Percentiles rank a stretch among this genome's conserved stretches.
Evolutionary conservation across 2,888 invertebrate species (phyloP).

Genomic region (Drosophila cognata): DNA sequence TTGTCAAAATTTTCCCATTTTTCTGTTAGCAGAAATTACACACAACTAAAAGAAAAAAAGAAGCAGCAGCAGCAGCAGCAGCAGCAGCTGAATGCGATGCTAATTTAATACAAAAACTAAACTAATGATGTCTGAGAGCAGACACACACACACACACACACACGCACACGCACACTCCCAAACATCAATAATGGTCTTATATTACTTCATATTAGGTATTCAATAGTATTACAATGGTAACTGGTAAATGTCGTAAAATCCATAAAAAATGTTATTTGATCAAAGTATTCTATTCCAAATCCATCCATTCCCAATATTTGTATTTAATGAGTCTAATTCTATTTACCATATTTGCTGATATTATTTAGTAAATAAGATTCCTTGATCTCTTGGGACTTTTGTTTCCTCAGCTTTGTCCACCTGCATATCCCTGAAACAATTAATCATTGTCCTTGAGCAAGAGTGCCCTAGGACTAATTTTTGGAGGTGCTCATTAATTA

Average conservation of each 20-base stretch:
- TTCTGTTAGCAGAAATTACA: not conserved
- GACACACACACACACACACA: constrained; percentile 2
- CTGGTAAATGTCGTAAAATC: not conserved
- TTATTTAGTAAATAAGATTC: not conserved
- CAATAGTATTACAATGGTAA: not conserved
- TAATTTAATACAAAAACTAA: constrained; percentile 16
- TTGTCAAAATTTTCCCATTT: constrained; percentile 39
- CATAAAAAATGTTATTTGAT: not conserved
- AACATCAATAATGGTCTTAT: not conserved
- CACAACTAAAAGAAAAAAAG: not conserved
- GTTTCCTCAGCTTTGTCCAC: not conserved
- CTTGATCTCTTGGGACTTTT: not conserved
- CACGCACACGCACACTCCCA: not conserved
- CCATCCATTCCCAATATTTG: not conserved
- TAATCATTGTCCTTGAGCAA: constrained; percentile 41
- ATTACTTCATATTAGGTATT: not conserved
- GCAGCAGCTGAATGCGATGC: constrained; percentile 3
- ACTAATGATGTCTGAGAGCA: constrained; percentile 28
- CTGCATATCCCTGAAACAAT: constrained; percentile 25
- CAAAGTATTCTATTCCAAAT: too few relatives aligned
- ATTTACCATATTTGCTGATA: not conserved
- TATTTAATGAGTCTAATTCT: not conserved
- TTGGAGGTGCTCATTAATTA: constrained; percentile 36
- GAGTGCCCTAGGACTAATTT: not conserved
- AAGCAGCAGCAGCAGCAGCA: not conserved